A percentile compares a stretch with the other conserved stretches of the same genome.
Conservation (phyloP, 2,888 invertebrate species). For the Xanthia togata region DNA sequence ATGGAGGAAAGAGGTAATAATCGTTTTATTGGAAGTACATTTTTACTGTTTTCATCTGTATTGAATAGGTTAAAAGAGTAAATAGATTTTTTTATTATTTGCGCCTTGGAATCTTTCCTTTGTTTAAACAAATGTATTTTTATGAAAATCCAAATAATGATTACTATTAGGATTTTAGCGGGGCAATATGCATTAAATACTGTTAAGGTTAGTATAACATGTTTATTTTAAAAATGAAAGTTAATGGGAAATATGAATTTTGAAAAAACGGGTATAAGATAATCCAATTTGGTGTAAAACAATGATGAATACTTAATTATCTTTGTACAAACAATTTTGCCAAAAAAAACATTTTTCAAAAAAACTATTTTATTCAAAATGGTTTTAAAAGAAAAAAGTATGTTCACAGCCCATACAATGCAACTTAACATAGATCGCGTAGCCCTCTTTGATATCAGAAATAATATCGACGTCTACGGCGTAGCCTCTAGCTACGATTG, state of each 20-base stretch:
- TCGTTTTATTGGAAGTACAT: slow-evolving; percentile 6
- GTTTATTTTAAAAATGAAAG: not conserved
- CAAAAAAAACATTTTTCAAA: not conserved
- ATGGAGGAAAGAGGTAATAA: slow-evolving; percentile 12
- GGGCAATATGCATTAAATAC: not conserved
- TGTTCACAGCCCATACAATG: not conserved
- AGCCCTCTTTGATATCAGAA: slow-evolving; percentile 23
- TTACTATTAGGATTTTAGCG: not conserved
- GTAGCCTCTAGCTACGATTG: slow-evolving; percentile 52
- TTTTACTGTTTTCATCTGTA: not conserved
- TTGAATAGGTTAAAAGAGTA: not conserved
- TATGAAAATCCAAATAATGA: not conserved
- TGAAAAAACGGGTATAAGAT: not conserved
- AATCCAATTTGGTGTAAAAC: not conserved
- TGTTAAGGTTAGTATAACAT: no score
- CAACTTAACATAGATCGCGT: not conserved
- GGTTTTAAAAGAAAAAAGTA: not conserved
- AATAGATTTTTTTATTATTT: not conserved
- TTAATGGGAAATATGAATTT: not conserved
- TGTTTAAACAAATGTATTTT: not conserved
- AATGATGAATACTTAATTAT: not conserved
- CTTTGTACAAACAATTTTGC: not conserved
- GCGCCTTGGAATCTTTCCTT: not conserved
- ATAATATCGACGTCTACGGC: slow-evolving; percentile 49
- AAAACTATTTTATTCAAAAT: not conserved